A percentile compares a stretch with the other conserved stretches of the same genome.
phyloP scores from a whole-genome alignment of 2,113 vertebrate species.

The Seriola dumerili region DNA sequence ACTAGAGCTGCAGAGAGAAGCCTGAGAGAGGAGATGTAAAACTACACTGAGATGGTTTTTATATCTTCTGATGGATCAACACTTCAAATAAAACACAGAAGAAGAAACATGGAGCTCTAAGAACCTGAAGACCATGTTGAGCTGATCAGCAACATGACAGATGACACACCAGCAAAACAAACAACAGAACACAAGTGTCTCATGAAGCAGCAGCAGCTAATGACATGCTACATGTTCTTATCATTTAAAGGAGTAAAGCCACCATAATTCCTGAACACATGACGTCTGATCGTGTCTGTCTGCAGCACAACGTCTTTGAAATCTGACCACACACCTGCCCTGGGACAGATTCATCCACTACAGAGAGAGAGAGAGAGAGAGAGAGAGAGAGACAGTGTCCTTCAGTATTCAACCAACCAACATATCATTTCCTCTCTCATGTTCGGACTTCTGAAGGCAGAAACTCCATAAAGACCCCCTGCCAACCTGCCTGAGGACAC shows the following conservation, averaged over 20 bases:
- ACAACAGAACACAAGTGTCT: no score
- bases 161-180: no score
- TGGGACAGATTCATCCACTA: background rate
- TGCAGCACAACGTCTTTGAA: background rate
- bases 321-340: constrained; percentile 27
- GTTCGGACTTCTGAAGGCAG: constrained; percentile 68
- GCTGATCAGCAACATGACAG: no score
- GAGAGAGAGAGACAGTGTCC: constrained; percentile 16
- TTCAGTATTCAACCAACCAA: constrained; percentile 48
- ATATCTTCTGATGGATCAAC: no score
- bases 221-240: background rate
- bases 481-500: constrained; percentile 63
- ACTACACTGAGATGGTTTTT: no score
- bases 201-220: background rate
- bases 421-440: constrained; percentile 65
- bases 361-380: background rate
- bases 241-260: background rate
- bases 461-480: constrained; percentile 57
- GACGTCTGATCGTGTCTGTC: no score
- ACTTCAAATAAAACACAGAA: no score
- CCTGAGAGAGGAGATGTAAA: no score
- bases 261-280: no score
- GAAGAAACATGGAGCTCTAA: no score
- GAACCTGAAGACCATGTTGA: no score
- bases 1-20: no score